phyloP scores from a whole-genome alignment of 1,140 invertebrate genomes.

The Metaphire vulgaris region DNA sequence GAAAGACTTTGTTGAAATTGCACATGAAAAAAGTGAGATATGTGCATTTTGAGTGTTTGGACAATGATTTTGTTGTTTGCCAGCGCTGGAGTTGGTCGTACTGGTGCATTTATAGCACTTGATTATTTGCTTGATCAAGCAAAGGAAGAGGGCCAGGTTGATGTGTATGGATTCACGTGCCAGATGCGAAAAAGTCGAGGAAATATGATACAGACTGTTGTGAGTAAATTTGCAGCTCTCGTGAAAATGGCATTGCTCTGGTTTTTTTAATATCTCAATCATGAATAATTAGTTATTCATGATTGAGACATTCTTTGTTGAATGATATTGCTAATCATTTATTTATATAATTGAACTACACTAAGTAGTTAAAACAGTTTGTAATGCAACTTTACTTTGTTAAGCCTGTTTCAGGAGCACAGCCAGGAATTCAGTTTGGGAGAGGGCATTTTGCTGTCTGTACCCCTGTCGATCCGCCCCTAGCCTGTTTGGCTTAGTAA shows the following conservation, averaged over 20 bases:
- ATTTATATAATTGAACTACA: not conserved
- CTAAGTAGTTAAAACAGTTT: not conserved
- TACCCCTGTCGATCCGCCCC: not conserved
- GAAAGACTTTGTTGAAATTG: too few relatives aligned
- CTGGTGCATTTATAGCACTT: constrained; percentile 47
- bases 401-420: not conserved
- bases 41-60: too few relatives aligned
- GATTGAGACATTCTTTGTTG: not conserved
- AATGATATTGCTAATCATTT: not conserved
- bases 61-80: constrained; percentile 16
- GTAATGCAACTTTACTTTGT: not conserved
- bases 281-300: not conserved
- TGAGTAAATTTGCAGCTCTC: too few relatives aligned
- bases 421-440: too few relatives aligned
- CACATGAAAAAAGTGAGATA: too few relatives aligned
- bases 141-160: constrained; percentile 29
- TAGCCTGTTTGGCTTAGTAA: too few relatives aligned
- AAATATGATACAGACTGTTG: constrained; percentile 80
- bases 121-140: constrained; percentile 40
- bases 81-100: constrained; percentile 48
- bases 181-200: constrained; percentile 92
- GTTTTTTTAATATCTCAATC: too few relatives aligned
- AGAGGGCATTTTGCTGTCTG: not conserved
- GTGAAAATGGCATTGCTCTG: too few relatives aligned
- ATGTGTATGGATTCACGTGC: constrained; percentile 81